Percentiles rank a stretch among this genome's conserved stretches.
Evolutionary conservation across 2,888 invertebrate species (phyloP).

Genomic region (Lutraria lutraria): DNA sequence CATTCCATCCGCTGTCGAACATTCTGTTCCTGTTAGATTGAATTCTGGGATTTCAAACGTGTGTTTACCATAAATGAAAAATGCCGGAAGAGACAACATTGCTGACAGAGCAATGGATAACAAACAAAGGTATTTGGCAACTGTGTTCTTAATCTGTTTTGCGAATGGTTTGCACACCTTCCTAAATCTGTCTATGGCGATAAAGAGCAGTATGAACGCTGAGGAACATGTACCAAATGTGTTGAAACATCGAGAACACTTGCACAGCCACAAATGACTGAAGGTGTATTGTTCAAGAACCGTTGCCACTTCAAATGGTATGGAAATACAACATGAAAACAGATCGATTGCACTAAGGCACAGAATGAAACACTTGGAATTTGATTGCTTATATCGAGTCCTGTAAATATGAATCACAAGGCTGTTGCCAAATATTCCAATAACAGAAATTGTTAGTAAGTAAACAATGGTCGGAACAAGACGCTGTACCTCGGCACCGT

Average conservation of each 20-base stretch:
- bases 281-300: constrained; percentile 70
- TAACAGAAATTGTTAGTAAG: constrained; percentile 56
- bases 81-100: constrained; percentile 61
- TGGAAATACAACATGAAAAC: constrained; percentile 67
- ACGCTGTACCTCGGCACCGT: constrained; percentile 58
- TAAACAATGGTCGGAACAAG: constrained; percentile 70
- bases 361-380: constrained; percentile 69
- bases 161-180: constrained; percentile 77
- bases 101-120: constrained; percentile 55
- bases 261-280: constrained; percentile 63
- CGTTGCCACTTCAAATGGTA: constrained; percentile 70
- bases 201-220: constrained; percentile 65
- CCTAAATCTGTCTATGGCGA: constrained; percentile 75
- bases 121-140: constrained; percentile 67
- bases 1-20: constrained; percentile 72
- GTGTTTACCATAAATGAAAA: constrained; percentile 70
- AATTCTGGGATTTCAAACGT: constrained; percentile 53
- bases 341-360: constrained; percentile 70
- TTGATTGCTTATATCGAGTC: constrained; percentile 66
- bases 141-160: constrained; percentile 70
- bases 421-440: constrained; percentile 69
- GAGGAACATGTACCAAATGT: constrained; percentile 64
- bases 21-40: constrained; percentile 72
- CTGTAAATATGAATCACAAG: constrained; percentile 72
- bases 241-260: constrained; percentile 67